Conservation (phyloP, 2,797 vertebrate genomes). For the Gorsachius magnificus region DNA sequence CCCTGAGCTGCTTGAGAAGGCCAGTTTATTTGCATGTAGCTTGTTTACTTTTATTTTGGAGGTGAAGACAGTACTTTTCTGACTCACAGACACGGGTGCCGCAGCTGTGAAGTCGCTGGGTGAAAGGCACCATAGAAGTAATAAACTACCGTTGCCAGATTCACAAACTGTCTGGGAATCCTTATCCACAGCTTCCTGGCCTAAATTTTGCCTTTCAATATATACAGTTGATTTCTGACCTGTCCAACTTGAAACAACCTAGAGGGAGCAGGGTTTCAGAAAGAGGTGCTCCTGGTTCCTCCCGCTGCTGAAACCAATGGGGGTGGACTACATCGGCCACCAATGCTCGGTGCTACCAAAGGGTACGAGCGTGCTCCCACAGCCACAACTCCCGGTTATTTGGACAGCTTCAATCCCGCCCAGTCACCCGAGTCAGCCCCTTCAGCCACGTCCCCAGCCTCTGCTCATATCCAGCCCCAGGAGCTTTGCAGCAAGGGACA, state of each 20-base stretch:
- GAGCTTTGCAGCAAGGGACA: neutral
- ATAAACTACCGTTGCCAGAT: neutral
- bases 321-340: neutral
- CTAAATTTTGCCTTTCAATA: slow-evolving; percentile 15
- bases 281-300: neutral
- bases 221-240: neutral
- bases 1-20: neutral
- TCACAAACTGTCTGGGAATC: neutral
- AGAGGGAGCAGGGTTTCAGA: neutral
- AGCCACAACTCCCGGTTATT: neutral
- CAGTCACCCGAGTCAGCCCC: neutral
- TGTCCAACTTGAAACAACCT: neutral
- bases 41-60: slow-evolving; percentile 19
- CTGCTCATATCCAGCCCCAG: neutral
- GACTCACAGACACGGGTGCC: neutral
- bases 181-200: neutral
- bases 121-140: neutral
- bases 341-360: neutral
- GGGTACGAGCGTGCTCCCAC: neutral
- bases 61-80: neutral
- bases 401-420: neutral
- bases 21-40: neutral
- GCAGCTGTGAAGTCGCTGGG: neutral
- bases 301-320: neutral
- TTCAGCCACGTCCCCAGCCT: neutral